These are phyloP conservation scores for Monarcha castaneiventris DNA, from an alignment of 2,113 vertebrate genomes.

Conservation along the genomic window DNA sequence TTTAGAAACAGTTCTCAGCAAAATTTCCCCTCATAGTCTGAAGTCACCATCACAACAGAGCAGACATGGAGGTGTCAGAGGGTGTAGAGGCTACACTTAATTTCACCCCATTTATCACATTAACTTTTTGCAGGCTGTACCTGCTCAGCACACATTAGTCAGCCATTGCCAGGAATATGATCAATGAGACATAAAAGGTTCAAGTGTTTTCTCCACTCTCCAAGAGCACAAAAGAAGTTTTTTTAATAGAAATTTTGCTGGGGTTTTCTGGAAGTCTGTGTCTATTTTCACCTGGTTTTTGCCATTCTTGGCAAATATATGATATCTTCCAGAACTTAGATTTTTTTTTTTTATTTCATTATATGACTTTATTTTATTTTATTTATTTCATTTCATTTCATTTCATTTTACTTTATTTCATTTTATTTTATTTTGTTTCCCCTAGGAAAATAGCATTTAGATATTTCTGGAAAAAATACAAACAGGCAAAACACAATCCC, in stretches of 20 bases:
- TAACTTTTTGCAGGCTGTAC: neutral
- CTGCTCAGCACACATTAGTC: neutral
- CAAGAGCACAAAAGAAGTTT: rapidly evolving
- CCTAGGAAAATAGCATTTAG: neutral
- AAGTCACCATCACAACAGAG: neutral
- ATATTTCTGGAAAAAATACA: neutral
- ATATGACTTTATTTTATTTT: neutral
- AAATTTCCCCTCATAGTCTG: neutral
- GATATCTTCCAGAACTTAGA: rapidly evolving
- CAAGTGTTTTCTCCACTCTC: neutral
- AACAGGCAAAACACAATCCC: neutral
- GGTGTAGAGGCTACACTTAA: neutral
- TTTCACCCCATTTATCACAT: neutral
- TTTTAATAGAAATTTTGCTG: neutral
- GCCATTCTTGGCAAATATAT: neutral
- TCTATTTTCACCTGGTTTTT: neutral
- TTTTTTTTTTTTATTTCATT: neutral
- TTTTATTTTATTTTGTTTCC: neutral
- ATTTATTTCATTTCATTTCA: neutral
- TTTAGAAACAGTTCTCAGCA: neutral
- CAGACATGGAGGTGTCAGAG: neutral
- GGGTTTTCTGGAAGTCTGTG: neutral
- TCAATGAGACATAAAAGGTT: neutral
- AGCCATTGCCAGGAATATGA: neutral
- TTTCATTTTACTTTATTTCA: neutral